Evolutionary conservation across 92 coral and sea anemone species (phyloP).

Genomic region (Ricordea florida): DNA sequence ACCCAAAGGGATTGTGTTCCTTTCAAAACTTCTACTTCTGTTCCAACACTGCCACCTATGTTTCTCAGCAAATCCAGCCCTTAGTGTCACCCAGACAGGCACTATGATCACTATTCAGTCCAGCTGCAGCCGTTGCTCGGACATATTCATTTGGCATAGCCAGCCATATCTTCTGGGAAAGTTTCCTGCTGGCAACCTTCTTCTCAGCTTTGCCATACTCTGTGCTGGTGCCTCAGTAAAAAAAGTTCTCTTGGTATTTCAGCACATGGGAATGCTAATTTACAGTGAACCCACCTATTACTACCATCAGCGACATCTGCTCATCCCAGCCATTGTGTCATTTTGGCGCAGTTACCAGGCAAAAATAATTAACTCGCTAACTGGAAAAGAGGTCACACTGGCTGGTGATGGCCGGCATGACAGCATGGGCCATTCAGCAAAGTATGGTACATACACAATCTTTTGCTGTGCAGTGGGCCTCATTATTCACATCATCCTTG

Average conservation of each 20-base stretch:
- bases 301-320: conserved; percentile 33
- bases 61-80: conserved; percentile 31
- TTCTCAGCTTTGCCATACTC: conserved; percentile 50
- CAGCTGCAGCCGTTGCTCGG: conserved; percentile 32
- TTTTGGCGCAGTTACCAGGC: conserved; percentile 26
- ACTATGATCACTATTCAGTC: conserved; percentile 51
- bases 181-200: conserved; percentile 69
- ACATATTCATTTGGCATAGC: conserved; percentile 53
- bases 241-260: conserved; percentile 45
- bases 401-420: no score
- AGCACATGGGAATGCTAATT: conserved; percentile 11
- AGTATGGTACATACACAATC: no score
- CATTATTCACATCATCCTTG: no score
- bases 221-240: conserved; percentile 63
- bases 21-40: conserved; percentile 50
- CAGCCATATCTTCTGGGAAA: conserved; percentile 45
- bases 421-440: no score
- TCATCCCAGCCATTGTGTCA: conserved; percentile 17
- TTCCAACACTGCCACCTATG: conserved; percentile 64
- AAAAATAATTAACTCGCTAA: not conserved
- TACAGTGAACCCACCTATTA: conserved; percentile 16
- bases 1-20: conserved; percentile 54
- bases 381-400: conserved; percentile 14
- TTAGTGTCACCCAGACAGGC: conserved; percentile 49
- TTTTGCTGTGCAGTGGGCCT: no score